Base-by-base conservation (phyloP, 1,140 invertebrate genomes). In the Scaptomyza montana region DNA sequence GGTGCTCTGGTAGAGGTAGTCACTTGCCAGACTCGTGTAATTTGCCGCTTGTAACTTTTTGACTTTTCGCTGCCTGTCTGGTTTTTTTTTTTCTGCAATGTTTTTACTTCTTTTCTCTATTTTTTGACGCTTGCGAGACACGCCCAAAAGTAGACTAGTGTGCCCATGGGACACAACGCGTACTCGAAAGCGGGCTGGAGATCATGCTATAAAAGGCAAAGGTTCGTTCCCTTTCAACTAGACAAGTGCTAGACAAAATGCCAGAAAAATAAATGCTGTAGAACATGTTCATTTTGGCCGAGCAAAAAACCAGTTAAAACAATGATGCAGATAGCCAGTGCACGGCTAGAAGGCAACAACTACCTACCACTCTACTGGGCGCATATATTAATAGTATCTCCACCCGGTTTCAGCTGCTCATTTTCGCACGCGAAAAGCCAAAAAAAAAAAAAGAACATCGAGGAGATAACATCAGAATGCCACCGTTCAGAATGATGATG, bases 11-110 rank as follows among this genome's bases (percentile, higher is more conserved):
- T 9, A 36, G 33, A 36, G 63, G 53, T 55, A 47, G 56, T 30
- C 55, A 21, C 28, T 61, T 59, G 79, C 65, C 80, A 82, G 80
- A 82, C 80, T 79, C 80, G 66, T 82, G 80, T 82, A 82, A 82
- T 82, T 82, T 82, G 79, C 80, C 80, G 80, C 80, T 82, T 82
- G 80, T 82, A 82, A 82, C 80, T 82, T 82, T 82, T 82, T 82
- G 80, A 82, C 80, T 82, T 75, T 60, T 82, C 51, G 56, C 74
- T 70, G 47, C 54, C 66, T 63, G 49, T n/a, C 16, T 55, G 12
- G 16, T 0, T 16, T 16, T 47, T 46, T 49, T 53, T 53, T 43
- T 49, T 36, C 43, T 62, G 21, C 3, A 21, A 21, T 21, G 21
- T 3, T 21, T 21, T 21, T 21, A 21, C 21, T 25, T 25, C 2